These are phyloP conservation scores for Cryptotermes secundus DNA, from an alignment of 1,140 invertebrate species.

Conservation along the genomic window DNA sequence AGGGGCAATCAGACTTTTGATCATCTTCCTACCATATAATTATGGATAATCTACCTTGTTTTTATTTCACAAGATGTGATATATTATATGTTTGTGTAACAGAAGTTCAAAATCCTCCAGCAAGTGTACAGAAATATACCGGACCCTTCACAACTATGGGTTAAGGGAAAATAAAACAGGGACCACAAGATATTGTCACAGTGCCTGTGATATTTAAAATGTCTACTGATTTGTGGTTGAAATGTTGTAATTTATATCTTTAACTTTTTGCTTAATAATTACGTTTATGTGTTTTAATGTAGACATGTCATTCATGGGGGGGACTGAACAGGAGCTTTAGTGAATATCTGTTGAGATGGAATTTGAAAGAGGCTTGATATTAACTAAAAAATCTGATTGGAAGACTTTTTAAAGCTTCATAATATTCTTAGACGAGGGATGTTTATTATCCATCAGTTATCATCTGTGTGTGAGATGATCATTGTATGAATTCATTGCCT, in stretches of 20 bases:
- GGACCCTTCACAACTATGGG: background rate
- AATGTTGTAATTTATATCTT: background rate
- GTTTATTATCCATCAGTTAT: too few relatives aligned
- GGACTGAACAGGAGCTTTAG: too few relatives aligned
- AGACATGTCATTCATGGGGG: background rate
- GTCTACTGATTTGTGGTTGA: background rate
- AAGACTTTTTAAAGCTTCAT: too few relatives aligned
- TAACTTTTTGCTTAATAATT: background rate
- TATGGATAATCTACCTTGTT: background rate
- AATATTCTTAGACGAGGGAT: too few relatives aligned
- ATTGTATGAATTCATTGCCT: too few relatives aligned
- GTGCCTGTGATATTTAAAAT: background rate
- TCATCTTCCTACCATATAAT: slow-evolving; percentile 29
- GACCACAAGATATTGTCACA: background rate
- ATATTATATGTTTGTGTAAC: background rate
- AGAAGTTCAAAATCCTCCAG: background rate
- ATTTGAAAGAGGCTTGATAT: too few relatives aligned
- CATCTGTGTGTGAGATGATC: too few relatives aligned
- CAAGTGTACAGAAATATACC: background rate
- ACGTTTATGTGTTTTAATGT: background rate
- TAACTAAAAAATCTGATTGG: too few relatives aligned
- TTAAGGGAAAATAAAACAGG: background rate
- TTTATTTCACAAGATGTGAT: background rate
- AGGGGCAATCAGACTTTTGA: slow-evolving; percentile 27
- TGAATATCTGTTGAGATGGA: too few relatives aligned